Conservation (phyloP, 2,113 vertebrate genomes). For the Sylvietta virens region DNA sequence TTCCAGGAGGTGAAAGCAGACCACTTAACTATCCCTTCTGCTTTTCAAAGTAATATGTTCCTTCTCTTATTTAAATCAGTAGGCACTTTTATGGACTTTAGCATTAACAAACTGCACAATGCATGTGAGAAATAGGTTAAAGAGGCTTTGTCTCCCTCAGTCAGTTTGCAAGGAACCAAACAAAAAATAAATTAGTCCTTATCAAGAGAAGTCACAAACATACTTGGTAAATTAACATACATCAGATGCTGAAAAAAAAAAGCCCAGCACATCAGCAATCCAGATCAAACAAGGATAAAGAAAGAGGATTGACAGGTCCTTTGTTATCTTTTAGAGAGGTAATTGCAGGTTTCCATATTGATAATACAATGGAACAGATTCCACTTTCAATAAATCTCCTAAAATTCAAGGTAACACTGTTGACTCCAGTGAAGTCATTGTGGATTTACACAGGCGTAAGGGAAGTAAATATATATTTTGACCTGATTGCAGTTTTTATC, state of each 20-base stretch:
- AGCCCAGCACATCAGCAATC: background rate
- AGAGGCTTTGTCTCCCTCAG: rapidly evolving
- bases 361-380: background rate
- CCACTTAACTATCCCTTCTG: background rate
- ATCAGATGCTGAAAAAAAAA: background rate
- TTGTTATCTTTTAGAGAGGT: background rate
- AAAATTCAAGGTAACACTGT: constrained; percentile 4
- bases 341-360: constrained; percentile 20
- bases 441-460: background rate
- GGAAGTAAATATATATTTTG: background rate
- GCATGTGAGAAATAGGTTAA: background rate
- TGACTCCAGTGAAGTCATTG: background rate
- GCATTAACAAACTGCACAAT: background rate
- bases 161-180: background rate
- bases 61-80: background rate
- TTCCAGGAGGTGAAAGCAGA: background rate
- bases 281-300: constrained; percentile 37
- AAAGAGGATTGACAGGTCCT: background rate
- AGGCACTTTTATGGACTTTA: background rate
- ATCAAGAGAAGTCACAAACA: background rate
- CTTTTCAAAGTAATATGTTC: background rate
- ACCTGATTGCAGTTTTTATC: background rate
- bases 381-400: background rate
- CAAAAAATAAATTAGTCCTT: background rate
- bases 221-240: background rate